phyloP scores from a whole-genome alignment of 2,888 invertebrate genomes.

The Stegana nigrithorax region DNA sequence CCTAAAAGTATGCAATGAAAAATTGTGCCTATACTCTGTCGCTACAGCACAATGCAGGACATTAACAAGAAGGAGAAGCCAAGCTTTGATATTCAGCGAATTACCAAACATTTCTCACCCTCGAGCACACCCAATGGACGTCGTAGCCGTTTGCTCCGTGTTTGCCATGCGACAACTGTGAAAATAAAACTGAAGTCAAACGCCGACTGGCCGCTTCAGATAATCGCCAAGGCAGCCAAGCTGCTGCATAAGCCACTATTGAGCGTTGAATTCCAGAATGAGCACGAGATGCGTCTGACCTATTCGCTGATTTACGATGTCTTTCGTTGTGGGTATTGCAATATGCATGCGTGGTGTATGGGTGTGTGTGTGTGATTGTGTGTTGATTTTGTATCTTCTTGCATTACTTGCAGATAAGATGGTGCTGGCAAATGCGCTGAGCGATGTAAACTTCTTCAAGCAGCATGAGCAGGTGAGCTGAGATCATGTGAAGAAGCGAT shows the following conservation, averaged over 20 bases:
- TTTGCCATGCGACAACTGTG: conserved; percentile 53
- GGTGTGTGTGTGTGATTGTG: background rate
- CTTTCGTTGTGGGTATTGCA: conserved; percentile 70
- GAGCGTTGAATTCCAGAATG: conserved; percentile 63
- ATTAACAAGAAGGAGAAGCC: conserved; percentile 57
- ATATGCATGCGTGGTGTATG: background rate
- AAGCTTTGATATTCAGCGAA: conserved; percentile 52
- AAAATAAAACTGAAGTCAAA: conserved; percentile 48
- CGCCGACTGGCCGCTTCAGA: conserved; percentile 57
- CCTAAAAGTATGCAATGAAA: conserved; percentile 17
- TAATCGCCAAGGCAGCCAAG: conserved; percentile 63
- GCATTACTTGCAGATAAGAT: conserved; percentile 67
- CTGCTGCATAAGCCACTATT: conserved; percentile 58
- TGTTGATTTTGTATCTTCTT: background rate
- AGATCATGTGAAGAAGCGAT: background rate
- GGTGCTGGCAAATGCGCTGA: conserved; percentile 69
- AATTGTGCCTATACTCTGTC: too few species aligned
- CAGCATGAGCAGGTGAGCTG: conserved; percentile 56
- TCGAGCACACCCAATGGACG: conserved; percentile 52
- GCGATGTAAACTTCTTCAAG: conserved; percentile 69
- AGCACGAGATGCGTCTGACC: conserved; percentile 72
- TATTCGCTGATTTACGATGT: conserved; percentile 72
- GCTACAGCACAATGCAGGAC: conserved; percentile 36
- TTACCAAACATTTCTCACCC: conserved; percentile 51
- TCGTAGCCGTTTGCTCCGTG: conserved; percentile 35